A percentile compares a stretch with the other conserved stretches of the same genome.
These are phyloP conservation scores for Halocynthia aurantium DNA, from an alignment of 23 tunicate species.

Conservation along the genomic window DNA sequence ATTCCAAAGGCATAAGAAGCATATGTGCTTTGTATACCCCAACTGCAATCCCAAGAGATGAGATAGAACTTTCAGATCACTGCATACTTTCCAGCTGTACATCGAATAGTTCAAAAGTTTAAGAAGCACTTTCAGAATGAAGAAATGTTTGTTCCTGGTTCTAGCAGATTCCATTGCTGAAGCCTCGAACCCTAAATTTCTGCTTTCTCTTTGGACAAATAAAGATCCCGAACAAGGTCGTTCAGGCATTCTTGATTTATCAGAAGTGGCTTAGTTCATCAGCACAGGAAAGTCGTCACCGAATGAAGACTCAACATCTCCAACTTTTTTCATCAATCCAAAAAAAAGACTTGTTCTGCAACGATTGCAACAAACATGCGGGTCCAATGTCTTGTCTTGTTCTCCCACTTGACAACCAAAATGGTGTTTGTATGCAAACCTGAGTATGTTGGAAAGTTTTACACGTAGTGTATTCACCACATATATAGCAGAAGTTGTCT, in stretches of 20 bases:
- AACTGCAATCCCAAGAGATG: too few species aligned
- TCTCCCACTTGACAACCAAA: constrained; percentile 37
- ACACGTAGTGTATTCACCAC: constrained; percentile 20
- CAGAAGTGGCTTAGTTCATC: constrained; percentile 8
- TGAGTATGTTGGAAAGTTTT: constrained; percentile 31
- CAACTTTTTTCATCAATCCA: too few species aligned
- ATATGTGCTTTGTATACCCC: too few species aligned
- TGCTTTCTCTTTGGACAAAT: constrained; percentile 34
- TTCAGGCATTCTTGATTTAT: constrained; percentile 31
- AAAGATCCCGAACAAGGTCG: constrained; percentile 27
- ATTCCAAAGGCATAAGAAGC: too few species aligned
- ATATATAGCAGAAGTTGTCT: too few species aligned
- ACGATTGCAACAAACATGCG: constrained; percentile 41
- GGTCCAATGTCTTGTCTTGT: constrained; percentile 33
- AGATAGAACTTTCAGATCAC: too few species aligned
- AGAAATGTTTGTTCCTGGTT: constrained; percentile 23
- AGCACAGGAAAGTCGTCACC: too few species aligned
- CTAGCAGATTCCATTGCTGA: constrained; percentile 32
- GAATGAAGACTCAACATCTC: too few species aligned
- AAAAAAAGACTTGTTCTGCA: constrained; percentile 43
- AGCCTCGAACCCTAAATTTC: constrained; percentile 34
- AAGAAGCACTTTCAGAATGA: constrained; percentile 26
- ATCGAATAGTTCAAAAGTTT: neutral
- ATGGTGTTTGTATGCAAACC: constrained; percentile 38
- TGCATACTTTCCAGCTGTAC: constrained; percentile 29